Evolutionary conservation across 2,888 invertebrate genomes (phyloP), one percentile per base, ranked within the genome.

Genomic region (Blera fallax): DNA sequence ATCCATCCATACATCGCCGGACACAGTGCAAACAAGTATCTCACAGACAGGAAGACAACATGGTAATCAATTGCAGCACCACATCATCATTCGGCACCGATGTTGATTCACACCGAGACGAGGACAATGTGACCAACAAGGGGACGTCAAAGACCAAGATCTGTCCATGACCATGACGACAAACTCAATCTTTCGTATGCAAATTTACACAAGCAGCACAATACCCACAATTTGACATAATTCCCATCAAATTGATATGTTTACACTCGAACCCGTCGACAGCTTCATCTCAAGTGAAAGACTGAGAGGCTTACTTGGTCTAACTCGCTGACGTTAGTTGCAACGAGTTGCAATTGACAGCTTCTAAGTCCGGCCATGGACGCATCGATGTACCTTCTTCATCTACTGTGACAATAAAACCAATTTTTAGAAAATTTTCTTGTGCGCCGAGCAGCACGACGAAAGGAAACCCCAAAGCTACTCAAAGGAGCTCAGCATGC

Each of bases 401-500:
- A n/a, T 69, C 60, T 24, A 48, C 32, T 18, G 40, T 64, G 64
- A 60, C 76, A 76, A 76, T 65, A 72, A 85, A 70, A 76, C 70
- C 80, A 77, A 85, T 81, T 85, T 81, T 72, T 60, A 60, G 72
- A 24, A 81, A 79, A 85, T 77, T 65, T 67, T 29, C 84, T 58
- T 34, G 21, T 29, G 11, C 37, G 32, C 29, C 24, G 27, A 56
- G 6, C 40, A n/a, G n/a, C 24, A 50, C 21, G 32, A 45, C 45
- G 40, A 10, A 16, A 10, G 3, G 50, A 70, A 79, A 80, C 77
- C 80, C 83, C 79, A 88, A 89, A 89, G 88, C 83, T 88, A 88
- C 87, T 88, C 88, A 85, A 84, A 78, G 8, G 62, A 69, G 37
- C 76, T 83, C 50, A 64, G 70, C 48, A 52, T 89, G 89, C 88